Conservation (phyloP, 64 coral and sea anemone species). For the Montipora foliosa region DNA sequence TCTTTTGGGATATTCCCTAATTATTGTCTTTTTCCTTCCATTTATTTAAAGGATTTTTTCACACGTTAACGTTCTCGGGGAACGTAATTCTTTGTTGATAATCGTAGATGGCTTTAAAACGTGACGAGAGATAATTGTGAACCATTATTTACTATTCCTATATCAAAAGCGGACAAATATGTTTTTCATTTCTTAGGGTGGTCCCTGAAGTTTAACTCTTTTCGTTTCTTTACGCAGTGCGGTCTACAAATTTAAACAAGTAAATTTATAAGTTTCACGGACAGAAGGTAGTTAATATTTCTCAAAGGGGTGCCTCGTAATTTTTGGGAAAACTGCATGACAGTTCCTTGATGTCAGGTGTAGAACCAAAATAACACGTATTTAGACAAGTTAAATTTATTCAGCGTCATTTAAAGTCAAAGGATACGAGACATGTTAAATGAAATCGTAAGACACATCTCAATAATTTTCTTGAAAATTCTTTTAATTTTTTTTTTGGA, state of each 20-base stretch:
- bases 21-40: neutral
- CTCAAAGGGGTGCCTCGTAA: no score
- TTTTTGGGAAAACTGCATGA: neutral
- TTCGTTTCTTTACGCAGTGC: neutral
- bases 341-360: neutral
- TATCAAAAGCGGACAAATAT: slow-evolving; percentile 36
- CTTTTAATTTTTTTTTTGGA: neutral
- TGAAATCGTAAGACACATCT: neutral
- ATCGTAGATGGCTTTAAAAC: slow-evolving; percentile 33
- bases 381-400: neutral
- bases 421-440: neutral
- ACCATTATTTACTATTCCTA: slow-evolving; percentile 50
- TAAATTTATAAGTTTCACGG: no score
- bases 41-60: neutral
- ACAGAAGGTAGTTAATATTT: no score
- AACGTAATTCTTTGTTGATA: slow-evolving; percentile 20
- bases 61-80: neutral
- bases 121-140: slow-evolving; percentile 38
- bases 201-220: slow-evolving; percentile 20
- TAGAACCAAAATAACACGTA: neutral
- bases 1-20: neutral
- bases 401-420: neutral
- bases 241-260: slow-evolving; percentile 17
- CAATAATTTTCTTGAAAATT: neutral
- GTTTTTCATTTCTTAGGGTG: neutral